Conservation (phyloP, 2,797 vertebrate species). For the Parauchenoglanis ngamensis region DNA sequence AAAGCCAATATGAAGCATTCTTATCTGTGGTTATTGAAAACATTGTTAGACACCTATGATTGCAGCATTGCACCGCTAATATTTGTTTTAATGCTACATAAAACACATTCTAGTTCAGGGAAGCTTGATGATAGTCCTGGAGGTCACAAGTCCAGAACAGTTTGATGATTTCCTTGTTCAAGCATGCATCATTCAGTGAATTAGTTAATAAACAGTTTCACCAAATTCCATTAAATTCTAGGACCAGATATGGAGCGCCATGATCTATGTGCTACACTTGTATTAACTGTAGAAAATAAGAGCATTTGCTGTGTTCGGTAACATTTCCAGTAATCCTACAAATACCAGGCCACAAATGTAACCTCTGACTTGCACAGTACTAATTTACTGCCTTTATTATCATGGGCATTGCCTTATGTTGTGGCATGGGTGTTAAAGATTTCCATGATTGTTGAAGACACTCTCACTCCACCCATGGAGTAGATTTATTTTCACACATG, state of each 20-base stretch:
- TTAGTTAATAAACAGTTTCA: background rate
- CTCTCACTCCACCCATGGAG: constrained; percentile 75
- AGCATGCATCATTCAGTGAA: background rate
- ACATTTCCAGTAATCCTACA: constrained; percentile 47
- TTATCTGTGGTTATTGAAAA: background rate
- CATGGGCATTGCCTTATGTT: constrained; percentile 58
- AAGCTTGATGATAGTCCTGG: background rate
- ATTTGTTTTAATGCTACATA: background rate
- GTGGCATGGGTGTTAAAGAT: constrained; percentile 69
- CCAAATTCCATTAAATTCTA: background rate
- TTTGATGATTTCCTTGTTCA: background rate
- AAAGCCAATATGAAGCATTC: background rate
- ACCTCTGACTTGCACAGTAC: constrained; percentile 58
- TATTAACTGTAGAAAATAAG: constrained; percentile 54
- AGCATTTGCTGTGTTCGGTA: constrained; percentile 40
- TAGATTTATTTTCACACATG: constrained; percentile 82
- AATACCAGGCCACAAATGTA: constrained; percentile 43
- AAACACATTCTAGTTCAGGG: background rate
- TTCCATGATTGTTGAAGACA: constrained; percentile 72
- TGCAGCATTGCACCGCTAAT: background rate
- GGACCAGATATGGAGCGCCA: background rate
- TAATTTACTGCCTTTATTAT: constrained; percentile 71
- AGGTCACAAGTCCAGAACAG: background rate
- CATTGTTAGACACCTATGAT: background rate
- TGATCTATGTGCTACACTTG: background rate